A percentile compares a stretch with the other conserved stretches of the same genome.
phyloP scores from a whole-genome alignment of 2,888 invertebrate genomes.

The Parthenolecanium corni region DNA sequence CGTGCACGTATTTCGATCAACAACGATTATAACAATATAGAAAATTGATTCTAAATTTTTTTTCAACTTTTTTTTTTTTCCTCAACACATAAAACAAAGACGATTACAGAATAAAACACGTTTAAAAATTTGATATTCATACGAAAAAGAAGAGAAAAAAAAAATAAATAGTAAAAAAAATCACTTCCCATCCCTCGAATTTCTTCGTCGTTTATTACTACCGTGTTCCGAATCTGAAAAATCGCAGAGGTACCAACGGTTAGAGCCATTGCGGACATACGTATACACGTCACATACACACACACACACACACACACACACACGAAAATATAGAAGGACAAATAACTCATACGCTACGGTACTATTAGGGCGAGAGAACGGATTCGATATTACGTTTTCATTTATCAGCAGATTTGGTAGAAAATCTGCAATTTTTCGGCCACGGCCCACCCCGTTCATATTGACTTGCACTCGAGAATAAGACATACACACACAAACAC shows the following conservation, averaged over 20 bases:
- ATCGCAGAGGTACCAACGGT: neutral
- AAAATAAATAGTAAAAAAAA: neutral
- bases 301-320: neutral
- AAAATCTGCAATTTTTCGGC: no score
- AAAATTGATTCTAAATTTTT: neutral
- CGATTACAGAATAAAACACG: neutral
- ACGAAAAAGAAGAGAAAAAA: neutral
- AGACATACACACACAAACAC: no score
- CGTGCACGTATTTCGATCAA: neutral
- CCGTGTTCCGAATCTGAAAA: constrained; percentile 15
- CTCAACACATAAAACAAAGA: neutral
- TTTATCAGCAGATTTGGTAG: no score
- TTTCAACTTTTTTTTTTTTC: neutral
- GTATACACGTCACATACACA: neutral
- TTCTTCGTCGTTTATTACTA: constrained; percentile 18
- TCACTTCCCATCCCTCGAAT: constrained; percentile 25
- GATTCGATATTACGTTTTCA: no score
- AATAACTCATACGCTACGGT: no score
- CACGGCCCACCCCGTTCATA: no score
- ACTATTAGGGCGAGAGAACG: no score
- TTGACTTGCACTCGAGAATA: no score
- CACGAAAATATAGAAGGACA: no score
- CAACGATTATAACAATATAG: neutral
- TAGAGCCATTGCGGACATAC: neutral
- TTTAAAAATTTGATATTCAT: neutral